Evolutionary conservation across 2,797 vertebrate species (phyloP), one percentile per base, ranked within the genome.

Genomic region (Botia almorhae): DNA sequence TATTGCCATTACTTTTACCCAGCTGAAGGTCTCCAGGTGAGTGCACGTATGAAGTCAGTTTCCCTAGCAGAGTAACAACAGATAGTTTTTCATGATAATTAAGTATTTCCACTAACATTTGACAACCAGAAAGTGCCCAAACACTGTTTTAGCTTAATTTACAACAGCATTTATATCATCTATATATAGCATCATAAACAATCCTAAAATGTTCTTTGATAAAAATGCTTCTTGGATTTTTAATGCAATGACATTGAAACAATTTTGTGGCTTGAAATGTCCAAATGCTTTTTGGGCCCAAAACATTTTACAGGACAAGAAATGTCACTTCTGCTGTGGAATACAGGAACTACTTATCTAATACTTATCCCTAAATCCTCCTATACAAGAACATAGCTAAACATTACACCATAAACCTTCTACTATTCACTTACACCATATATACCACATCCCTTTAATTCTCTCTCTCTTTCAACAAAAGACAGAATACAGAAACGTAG

Each of bases 401-500:
- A 33, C 17, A 46, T 68, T 46, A 68, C 43, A 11, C 51, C 6
- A 17, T 29, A 76, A 76, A 14, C 23, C 23, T 43, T 39, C 74
- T 64, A 69, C 76, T 85, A 78, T 74, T 68, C 69, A 67, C 65
- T 50, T 70, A 33, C 43, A 48, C 71, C 58, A 64, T 48, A 58
- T 58, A 33, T 29, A 48, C 71, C 58, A 64, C 55, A 65, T 58
- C 19, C 7, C 23, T 39, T 7, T 16, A 43, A 26, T 58, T 29
- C 58, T 56, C 26, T 55, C 53, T 23, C 48, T 39, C 13, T 8
- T 60, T 58, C 51, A 65, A 56, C 21, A 76, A n/a, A 63, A 86
- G 61, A 69, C 33, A 84, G 21, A 43, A 76, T 65, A 81, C 83
- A 76, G 70, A 88, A 75, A 39, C 73, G 67, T 81, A 75, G 83